Evolutionary conservation across 1,140 invertebrate species (phyloP).

Genomic region (Mesaphorura yosii): DNA sequence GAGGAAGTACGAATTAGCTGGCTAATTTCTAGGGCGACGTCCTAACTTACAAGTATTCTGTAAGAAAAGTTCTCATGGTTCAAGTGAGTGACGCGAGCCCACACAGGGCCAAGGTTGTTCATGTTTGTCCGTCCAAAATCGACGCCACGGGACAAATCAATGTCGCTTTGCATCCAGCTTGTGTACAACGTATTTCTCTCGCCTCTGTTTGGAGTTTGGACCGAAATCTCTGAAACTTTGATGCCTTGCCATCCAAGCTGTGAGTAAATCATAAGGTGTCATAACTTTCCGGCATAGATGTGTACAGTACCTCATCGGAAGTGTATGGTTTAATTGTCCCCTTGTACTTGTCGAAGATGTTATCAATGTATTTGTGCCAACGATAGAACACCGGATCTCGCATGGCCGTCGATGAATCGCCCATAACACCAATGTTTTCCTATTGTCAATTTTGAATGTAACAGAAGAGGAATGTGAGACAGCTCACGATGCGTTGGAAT

Average conservation of each 20-base stretch:
- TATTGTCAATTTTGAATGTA: no score
- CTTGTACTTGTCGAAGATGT: constrained; percentile 66
- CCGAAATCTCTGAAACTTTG: constrained; percentile 4
- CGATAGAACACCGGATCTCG: constrained; percentile 73
- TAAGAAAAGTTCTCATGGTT: constrained; percentile 58
- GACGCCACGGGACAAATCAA: constrained; percentile 59
- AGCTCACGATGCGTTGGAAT: no score
- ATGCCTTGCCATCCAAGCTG: constrained; percentile 10
- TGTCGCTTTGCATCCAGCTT: constrained; percentile 60
- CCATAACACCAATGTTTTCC: constrained; percentile 36
- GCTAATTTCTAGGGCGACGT: not conserved
- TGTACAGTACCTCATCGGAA: constrained; percentile 32
- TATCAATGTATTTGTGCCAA: constrained; percentile 68
- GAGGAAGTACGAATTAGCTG: not conserved
- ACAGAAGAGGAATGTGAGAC: no score
- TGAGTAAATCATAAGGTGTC: not conserved
- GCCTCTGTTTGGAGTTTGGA: not conserved
- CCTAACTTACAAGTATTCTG: constrained; percentile 32
- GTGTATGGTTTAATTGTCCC: constrained; percentile 51
- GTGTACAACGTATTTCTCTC: constrained; percentile 40
- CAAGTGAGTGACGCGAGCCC: constrained; percentile 59
- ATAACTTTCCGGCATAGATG: not conserved
- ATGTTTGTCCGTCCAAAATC: constrained; percentile 44
- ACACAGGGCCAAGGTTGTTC: constrained; percentile 52
- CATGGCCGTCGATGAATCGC: constrained; percentile 34